phyloP scores from a whole-genome alignment of 2,888 invertebrate species.

The Ethmia dodecea region DNA sequence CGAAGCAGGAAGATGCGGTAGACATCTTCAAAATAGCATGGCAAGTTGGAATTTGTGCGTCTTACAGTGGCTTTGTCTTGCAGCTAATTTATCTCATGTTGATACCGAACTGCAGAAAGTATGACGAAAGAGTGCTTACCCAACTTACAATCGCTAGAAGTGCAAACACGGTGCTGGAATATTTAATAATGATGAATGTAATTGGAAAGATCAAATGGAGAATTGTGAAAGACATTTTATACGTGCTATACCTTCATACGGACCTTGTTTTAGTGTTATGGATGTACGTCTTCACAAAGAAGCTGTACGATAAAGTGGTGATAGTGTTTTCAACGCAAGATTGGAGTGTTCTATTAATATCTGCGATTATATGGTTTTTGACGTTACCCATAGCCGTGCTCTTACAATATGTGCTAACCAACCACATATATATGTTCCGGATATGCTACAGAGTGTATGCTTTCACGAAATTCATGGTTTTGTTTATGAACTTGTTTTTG shows the following conservation, averaged over 20 bases:
- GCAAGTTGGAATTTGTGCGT: slow-evolving; percentile 36
- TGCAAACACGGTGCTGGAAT: slow-evolving; percentile 38
- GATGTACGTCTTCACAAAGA: slow-evolving; percentile 54
- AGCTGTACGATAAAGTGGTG: slow-evolving; percentile 51
- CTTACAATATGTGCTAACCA: slow-evolving; percentile 22
- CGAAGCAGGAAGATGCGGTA: too few species aligned
- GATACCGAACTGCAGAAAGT: slow-evolving; percentile 36
- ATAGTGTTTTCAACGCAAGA: slow-evolving; percentile 35
- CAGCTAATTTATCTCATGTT: slow-evolving; percentile 32
- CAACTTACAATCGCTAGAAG: slow-evolving; percentile 44
- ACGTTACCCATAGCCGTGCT: slow-evolving; percentile 37
- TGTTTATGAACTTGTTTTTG: slow-evolving; percentile 36
- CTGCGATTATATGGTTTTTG: slow-evolving; percentile 32
- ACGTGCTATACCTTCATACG: slow-evolving; percentile 34
- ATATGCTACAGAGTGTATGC: slow-evolving; percentile 28
- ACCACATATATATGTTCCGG: neutral
- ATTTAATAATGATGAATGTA: slow-evolving; percentile 18
- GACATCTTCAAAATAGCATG: too few species aligned
- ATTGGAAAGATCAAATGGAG: too few species aligned
- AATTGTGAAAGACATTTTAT: slow-evolving; percentile 14
- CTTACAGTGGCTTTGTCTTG: slow-evolving; percentile 29
- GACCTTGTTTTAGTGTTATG: slow-evolving; percentile 43
- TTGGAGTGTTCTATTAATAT: slow-evolving; percentile 25
- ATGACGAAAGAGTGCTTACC: slow-evolving; percentile 44
- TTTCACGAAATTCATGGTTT: slow-evolving; percentile 36